Conservation (phyloP, 30 jellyfish, hydroid and myxozoan genomes). For the Aurelia sp. region DNA sequence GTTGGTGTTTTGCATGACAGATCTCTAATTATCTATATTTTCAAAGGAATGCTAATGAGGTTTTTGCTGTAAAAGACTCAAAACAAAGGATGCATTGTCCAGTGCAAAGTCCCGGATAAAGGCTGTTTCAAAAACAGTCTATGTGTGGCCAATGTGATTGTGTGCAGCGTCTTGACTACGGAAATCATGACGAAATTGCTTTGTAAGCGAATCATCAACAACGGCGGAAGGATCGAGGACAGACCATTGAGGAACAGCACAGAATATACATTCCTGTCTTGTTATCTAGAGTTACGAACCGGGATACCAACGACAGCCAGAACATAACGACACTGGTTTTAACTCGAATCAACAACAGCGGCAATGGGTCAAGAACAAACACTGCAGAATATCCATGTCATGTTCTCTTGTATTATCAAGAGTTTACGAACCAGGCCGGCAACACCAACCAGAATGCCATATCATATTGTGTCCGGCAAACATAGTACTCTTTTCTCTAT, state of each 20-base stretch:
- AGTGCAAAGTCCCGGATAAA: constrained; percentile 59
- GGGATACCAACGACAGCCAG: no score
- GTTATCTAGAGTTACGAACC: no score
- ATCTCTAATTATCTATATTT: constrained; percentile 33
- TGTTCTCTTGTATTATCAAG: no score
- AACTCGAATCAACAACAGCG: not conserved
- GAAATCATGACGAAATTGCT: not conserved
- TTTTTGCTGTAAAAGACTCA: constrained; percentile 16
- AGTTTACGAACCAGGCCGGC: no score
- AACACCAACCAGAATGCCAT: no score
- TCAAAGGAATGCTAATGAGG: constrained; percentile 72
- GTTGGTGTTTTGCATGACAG: constrained; percentile 60
- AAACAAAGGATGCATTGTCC: constrained; percentile 34
- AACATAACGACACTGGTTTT: not conserved
- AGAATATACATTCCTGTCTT: no score
- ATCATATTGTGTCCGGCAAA: no score
- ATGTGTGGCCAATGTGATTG: constrained; percentile 29
- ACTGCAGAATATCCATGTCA: no score
- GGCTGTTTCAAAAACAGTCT: constrained; percentile 14
- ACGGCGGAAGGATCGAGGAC: no score
- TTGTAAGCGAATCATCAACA: not conserved
- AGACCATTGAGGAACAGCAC: no score
- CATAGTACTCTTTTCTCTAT: no score
- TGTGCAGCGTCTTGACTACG: not conserved
- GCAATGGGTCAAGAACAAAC: no score